These are phyloP conservation scores for Nysson spinosus DNA, from an alignment of 2,888 invertebrate genomes.

Conservation along the genomic window DNA sequence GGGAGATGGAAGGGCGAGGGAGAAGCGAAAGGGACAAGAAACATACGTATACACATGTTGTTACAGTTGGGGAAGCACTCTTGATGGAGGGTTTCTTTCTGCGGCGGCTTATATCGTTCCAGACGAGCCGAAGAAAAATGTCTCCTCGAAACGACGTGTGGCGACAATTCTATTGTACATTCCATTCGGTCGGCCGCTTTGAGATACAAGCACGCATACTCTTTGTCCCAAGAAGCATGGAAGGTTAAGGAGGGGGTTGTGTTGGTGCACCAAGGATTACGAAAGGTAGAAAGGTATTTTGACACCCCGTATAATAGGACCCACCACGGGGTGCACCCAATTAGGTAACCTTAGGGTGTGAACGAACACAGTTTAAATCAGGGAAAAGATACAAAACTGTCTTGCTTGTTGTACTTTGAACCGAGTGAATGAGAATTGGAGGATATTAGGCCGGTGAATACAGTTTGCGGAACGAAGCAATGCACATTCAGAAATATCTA, in stretches of 20 bases:
- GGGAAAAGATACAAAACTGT: constrained; percentile 69
- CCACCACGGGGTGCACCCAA: constrained; percentile 75
- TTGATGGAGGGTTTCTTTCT: constrained; percentile 46
- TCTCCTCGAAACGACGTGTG: constrained; percentile 57
- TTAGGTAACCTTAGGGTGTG: constrained; percentile 72
- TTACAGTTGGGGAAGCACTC: constrained; percentile 51
- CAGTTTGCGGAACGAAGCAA: too few relatives aligned
- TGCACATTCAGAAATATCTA: too few relatives aligned
- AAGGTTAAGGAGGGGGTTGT: constrained; percentile 44
- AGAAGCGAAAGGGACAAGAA: background rate
- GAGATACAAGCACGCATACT: constrained; percentile 66
- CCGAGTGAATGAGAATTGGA: constrained; percentile 39
- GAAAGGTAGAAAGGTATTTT: constrained; percentile 72
- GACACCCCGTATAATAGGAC: constrained; percentile 75
- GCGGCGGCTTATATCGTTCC: constrained; percentile 50
- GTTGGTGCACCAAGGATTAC: constrained; percentile 49
- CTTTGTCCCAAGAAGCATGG: constrained; percentile 49
- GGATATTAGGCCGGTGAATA: too few relatives aligned
- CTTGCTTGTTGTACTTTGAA: constrained; percentile 46
- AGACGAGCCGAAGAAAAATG: constrained; percentile 50
- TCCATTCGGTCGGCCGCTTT: constrained; percentile 68
- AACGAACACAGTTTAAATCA: constrained; percentile 54
- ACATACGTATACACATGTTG: constrained; percentile 45
- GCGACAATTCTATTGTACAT: constrained; percentile 67
- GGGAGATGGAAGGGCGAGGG: background rate